Evolutionary conservation across 1,140 invertebrate genomes (phyloP).

Genomic region (Watersipora subatra): DNA sequence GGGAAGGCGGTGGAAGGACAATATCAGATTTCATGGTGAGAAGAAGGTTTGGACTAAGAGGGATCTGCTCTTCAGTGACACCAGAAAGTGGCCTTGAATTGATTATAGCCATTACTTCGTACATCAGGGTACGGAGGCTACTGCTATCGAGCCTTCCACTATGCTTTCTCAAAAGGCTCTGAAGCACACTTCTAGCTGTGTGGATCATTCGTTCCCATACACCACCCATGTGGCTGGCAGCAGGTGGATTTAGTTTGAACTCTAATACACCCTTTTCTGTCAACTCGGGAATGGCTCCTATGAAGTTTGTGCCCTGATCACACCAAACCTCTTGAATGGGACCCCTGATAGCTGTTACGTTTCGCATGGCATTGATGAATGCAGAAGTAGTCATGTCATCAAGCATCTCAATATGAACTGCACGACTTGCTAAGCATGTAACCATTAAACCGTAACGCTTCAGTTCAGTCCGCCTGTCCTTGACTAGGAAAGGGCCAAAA

Average conservation of each 20-base stretch:
- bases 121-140: constrained; percentile 7
- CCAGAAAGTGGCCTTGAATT: constrained; percentile 14
- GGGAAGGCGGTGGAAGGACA: constrained; percentile 4
- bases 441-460: constrained; percentile 13
- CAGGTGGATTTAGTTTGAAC: constrained; percentile 8
- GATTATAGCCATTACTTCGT: constrained; percentile 14
- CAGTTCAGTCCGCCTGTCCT: constrained; percentile 5
- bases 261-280: not conserved
- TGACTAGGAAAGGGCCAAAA: constrained; percentile 16
- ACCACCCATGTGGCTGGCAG: constrained; percentile 11
- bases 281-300: constrained; percentile 9
- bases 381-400: constrained; percentile 12
- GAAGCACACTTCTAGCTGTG: not conserved
- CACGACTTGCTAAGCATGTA: constrained; percentile 12
- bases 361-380: constrained; percentile 13
- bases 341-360: constrained; percentile 11
- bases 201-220: constrained; percentile 12
- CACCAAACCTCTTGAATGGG: constrained; percentile 6
- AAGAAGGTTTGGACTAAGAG: constrained; percentile 7
- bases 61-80: constrained; percentile 1
- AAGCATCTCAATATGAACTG: constrained; percentile 12
- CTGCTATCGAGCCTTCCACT: constrained; percentile 1
- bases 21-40: not conserved
- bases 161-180: not conserved
- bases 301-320: constrained; percentile 13